Percentiles rank a stretch among this genome's conserved stretches.
Evolutionary conservation across 1,140 invertebrate genomes (phyloP).

Genomic region (Eurosta solidaginis): DNA sequence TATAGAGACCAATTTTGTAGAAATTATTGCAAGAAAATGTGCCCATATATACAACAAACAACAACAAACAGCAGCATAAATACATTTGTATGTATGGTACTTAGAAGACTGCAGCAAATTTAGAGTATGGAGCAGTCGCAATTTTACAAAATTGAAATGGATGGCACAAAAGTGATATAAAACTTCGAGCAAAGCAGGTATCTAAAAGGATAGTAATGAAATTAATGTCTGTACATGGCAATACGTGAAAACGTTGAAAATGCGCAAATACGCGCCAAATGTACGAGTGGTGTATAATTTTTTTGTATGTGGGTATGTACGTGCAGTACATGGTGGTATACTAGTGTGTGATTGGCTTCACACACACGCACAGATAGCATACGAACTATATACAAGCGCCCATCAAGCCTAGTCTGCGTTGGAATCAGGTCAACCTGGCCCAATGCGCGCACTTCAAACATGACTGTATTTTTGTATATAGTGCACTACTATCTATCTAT

Average conservation of each 20-base stretch:
- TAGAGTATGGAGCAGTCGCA: background rate
- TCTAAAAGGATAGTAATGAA: background rate
- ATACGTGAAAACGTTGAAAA: background rate
- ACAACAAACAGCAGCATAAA: background rate
- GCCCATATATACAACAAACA: background rate
- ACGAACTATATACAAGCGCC: too few species aligned
- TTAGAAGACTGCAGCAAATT: background rate
- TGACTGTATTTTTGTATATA: too few species aligned
- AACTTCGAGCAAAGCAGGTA: background rate
- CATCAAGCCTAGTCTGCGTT: conserved; percentile 10
- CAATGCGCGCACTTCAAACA: background rate
- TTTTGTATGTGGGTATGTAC: background rate
- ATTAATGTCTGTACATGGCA: background rate
- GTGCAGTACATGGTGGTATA: background rate
- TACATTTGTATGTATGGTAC: too few species aligned
- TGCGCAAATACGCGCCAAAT: conserved; percentile 20
- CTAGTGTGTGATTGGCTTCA: background rate
- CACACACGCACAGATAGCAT: background rate
- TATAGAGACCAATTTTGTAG: background rate
- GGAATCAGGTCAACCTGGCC: conserved; percentile 11
- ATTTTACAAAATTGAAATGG: conserved; percentile 4
- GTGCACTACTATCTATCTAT: background rate
- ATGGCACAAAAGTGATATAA: background rate
- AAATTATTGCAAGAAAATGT: conserved; percentile 19
- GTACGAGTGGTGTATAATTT: background rate